Base-by-base conservation (phyloP, 2,888 invertebrate genomes). In the Labia minor region DNA sequence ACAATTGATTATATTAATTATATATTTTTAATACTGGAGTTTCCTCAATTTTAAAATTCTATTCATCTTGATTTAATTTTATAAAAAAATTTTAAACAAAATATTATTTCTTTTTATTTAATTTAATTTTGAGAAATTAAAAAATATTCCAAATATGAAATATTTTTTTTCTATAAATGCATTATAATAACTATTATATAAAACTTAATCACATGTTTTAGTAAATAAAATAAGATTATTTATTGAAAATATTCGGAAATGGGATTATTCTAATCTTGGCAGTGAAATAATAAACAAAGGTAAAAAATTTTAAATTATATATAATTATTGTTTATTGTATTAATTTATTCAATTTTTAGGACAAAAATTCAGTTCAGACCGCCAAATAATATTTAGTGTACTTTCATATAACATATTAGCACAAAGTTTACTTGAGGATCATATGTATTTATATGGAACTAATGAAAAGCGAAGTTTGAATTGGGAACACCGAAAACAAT, bases 391-490 rank as follows among this genome's bases (percentile, higher is more conserved):
- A 67, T 86, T 93, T 73, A 86, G 83, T 69, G 77, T 95, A 21
- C 80, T 94, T 76, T 89, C 89, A 0, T 96, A 94, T 77, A 96
- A 97, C 77, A 87, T 96, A 21, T 78, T 96, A 67, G 89, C 95
- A 0, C 95, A 95, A 78, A 84, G 86, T 72, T 80, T 95, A 61
- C 74, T 95, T 66, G 83, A 87, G 70, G 80, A 82, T 70, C 91
- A 95, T 75, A 78, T 81, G 0, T 81, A 89, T 73, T 78, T 96
- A 14, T 96, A 96, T 74, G 78, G 76, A 19, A 73, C 79, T 0
- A 87, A 89, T 72, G 75, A 83, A 33, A 76, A 78, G 4, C 70
- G 76, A 0, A 80, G 82, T 67, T 78, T 96, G 1, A 77, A 79
- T 14, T 95, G 95, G 94, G 79, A 84, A 14, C 78, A 81, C 62